Conservation (phyloP, 92 coral and sea anemone species). For the Phenganax marumi region DNA sequence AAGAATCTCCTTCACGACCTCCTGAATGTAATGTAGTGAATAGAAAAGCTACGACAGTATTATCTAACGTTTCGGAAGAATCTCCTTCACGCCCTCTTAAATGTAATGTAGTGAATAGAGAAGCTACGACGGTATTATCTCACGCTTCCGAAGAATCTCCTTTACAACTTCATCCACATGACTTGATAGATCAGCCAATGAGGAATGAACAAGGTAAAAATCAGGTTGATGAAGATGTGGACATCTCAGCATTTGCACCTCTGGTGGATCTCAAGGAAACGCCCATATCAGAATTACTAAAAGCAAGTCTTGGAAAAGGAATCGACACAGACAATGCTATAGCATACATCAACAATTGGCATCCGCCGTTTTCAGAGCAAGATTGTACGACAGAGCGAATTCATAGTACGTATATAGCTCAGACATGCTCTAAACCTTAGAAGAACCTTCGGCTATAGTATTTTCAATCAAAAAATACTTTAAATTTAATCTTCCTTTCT, state of each 20-base stretch:
- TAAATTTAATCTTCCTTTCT: too few relatives aligned
- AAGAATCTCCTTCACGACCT: neutral
- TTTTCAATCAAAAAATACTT: too few relatives aligned
- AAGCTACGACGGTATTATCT: neutral
- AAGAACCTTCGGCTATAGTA: too few relatives aligned
- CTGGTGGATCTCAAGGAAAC: constrained; percentile 16
- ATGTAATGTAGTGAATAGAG: neutral
- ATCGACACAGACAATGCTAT: neutral
- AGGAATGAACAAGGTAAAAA: neutral
- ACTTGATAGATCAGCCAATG: constrained; percentile 33
- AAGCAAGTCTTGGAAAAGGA: constrained; percentile 11
- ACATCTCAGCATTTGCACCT: constrained; percentile 9
- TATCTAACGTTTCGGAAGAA: neutral
- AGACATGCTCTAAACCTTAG: neutral
- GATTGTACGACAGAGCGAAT: neutral
- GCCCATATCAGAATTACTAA: neutral
- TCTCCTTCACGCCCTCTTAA: neutral
- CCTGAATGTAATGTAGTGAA: neutral
- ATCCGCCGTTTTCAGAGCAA: neutral
- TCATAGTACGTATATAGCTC: constrained; percentile 15
- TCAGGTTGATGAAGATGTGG: neutral
- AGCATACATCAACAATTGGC: constrained; percentile 36
- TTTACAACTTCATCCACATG: constrained; percentile 22
- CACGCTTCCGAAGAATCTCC: neutral
- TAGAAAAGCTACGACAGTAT: constrained; percentile 6